Base-by-base conservation (phyloP, 2,888 invertebrate genomes). In the Habrosyne pyritoides region DNA sequence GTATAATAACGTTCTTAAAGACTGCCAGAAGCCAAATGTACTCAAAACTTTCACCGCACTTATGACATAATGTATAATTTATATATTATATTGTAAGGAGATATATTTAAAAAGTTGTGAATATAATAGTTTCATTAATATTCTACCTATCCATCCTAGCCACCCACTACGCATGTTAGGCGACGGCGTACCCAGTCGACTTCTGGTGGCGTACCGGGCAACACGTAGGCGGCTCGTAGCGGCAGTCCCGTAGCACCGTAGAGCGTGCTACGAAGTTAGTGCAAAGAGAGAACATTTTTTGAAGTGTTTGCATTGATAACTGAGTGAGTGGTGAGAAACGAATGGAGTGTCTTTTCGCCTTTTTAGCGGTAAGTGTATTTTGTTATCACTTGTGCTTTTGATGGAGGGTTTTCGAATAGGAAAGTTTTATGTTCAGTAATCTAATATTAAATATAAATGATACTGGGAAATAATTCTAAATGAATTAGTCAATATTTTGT, bases 151-250 rank as follows among this genome's bases (percentile, higher is more conserved):
- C 12, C 14, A 12, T n/a, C n/a, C n/a, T n/a, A n/a, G n/a, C n/a
- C 8, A 18, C 8, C 14, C 42, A 24, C 12, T n/a, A 49, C 18
- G 50, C 21, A 21, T 14, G 18, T 18, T 6, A 18, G 21, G 10
- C 26, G 50, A 60, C 67, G 62, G 66, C 67, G 63, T 63, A 60
- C 59, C 64, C 75, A 79, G 79, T 79, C 78, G 64, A 54, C 62
- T 63, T 55, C 63, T 64, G 67, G 68, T 69, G 59, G 67, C 75
- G 74, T 74, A 77, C 73, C 69, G 60, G 60, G 66, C 53, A 62
- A 63, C 77, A 79, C 79, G 79, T 75, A 69, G 65, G 46, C 53
- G 66, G 47, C 53, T 36, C 61, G 66, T 68, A 66, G 69, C 62
- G 28, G 33, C 1, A 65, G 52, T 55, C 14, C 36, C 49, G 52